phyloP scores from a whole-genome alignment of 1,140 invertebrate species.

The Anthonomus grandis region DNA sequence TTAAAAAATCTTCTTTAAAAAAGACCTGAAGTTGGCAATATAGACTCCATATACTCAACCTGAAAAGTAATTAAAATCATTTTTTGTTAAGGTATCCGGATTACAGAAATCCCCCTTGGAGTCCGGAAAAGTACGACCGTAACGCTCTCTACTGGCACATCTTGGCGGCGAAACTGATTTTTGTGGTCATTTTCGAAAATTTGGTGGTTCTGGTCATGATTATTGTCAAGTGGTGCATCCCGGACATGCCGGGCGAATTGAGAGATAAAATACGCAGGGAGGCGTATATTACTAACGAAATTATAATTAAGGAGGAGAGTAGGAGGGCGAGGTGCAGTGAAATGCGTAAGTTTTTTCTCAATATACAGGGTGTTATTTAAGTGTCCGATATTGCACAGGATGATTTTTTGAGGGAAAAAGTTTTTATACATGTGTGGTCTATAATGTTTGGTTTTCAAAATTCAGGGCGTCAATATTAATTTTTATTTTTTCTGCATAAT shows the following conservation, averaged over 20 bases:
- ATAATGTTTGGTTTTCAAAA: no score
- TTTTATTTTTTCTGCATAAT: no score
- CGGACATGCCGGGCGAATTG: conserved; percentile 76
- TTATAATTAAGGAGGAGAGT: conserved; percentile 80
- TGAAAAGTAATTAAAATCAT: no score
- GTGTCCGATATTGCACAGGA: no score
- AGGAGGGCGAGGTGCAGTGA: conserved; percentile 51
- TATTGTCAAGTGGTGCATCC: conserved; percentile 80
- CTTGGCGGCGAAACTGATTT: conserved; percentile 81
- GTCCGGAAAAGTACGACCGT: conserved; percentile 63
- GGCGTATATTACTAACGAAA: conserved; percentile 84
- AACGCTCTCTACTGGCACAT: conserved; percentile 87
- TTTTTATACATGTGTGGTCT: no score
- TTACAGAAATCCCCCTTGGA: conserved; percentile 72
- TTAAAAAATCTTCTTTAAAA: no score
- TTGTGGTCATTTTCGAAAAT: conserved; percentile 94
- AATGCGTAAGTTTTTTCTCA: conserved; percentile 30
- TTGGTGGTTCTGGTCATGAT: conserved; percentile 80
- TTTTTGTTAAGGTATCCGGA: conserved; percentile 86
- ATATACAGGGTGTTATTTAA: no score
- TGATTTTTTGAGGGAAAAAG: no score
- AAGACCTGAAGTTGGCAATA: no score
- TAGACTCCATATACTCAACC: no score
- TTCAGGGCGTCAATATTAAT: no score
- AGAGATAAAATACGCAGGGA: conserved; percentile 79